Evolutionary conservation across 1,140 invertebrate species (phyloP).

Genomic region (Lordiphosa stackelbergi): DNA sequence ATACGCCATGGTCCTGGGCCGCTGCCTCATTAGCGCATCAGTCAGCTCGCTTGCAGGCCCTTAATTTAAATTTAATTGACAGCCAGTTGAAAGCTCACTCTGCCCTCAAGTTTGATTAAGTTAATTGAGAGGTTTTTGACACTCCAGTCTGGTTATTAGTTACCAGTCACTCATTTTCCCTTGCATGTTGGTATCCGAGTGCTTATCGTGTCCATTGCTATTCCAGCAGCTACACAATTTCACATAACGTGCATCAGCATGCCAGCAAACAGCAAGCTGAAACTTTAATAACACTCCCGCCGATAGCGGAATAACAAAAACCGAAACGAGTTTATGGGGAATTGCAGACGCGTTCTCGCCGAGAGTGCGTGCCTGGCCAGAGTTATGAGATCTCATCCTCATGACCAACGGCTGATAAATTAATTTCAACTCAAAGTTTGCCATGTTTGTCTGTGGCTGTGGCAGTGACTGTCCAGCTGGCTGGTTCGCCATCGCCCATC

Average conservation of each 20-base stretch:
- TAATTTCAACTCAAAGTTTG: conserved; percentile 33
- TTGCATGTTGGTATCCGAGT: not conserved
- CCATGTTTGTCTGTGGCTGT: conserved; percentile 7
- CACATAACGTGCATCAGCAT: not conserved
- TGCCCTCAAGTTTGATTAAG: conserved; percentile 35
- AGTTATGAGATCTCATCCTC: conserved; percentile 8
- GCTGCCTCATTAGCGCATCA: conserved; percentile 28
- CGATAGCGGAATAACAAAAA: not conserved
- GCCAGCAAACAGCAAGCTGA: not conserved
- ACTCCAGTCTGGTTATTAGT: conserved; percentile 27
- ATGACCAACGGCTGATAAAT: conserved; percentile 19
- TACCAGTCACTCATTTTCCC: not conserved
- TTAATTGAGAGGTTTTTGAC: conserved; percentile 33
- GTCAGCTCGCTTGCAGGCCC: conserved; percentile 4
- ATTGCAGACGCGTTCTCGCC: not conserved
- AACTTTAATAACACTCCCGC: conserved; percentile 20
- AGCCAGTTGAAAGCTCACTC: conserved; percentile 1
- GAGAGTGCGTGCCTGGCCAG: conserved; percentile 5
- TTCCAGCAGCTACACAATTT: not conserved
- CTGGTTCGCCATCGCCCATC: conserved; percentile 4
- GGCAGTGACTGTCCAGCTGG: not conserved
- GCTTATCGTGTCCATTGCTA: not conserved
- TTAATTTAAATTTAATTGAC: conserved; percentile 52
- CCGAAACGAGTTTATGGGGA: not conserved
- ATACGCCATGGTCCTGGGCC: conserved; percentile 31